These are phyloP conservation scores for Cyrtodaria siliqua DNA, from an alignment of 2,888 invertebrate genomes.

Conservation along the genomic window DNA sequence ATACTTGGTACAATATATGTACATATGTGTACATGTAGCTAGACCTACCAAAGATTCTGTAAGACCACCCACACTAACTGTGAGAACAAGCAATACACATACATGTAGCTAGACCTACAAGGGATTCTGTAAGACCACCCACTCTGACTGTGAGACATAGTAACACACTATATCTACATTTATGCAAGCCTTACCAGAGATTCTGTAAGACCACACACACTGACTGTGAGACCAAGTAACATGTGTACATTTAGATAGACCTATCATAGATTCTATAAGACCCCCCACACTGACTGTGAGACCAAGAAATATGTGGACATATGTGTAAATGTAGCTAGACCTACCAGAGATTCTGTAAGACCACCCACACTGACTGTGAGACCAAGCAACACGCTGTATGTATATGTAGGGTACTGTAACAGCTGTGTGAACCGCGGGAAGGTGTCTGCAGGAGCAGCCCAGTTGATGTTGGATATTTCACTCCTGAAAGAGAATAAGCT, in stretches of 20 bases:
- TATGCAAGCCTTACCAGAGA: slow-evolving; percentile 90
- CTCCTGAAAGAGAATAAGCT: too few relatives aligned
- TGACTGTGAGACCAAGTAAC: slow-evolving; percentile 93
- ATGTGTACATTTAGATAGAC: slow-evolving; percentile 92
- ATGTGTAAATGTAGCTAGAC: too few relatives aligned
- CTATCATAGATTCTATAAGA: slow-evolving; percentile 95
- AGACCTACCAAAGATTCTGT: slow-evolving; percentile 94
- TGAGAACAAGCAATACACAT: too few relatives aligned
- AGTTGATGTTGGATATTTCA: slow-evolving; percentile 87
- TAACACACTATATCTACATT: slow-evolving; percentile 91
- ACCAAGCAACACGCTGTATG: slow-evolving; percentile 92
- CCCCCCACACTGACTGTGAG: slow-evolving; percentile 96
- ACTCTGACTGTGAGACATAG: slow-evolving; percentile 95
- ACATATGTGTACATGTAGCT: too few relatives aligned
- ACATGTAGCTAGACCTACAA: slow-evolving; percentile 90
- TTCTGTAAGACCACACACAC: slow-evolving; percentile 96
- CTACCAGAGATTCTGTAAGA: slow-evolving; percentile 95
- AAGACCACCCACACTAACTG: slow-evolving; percentile 95
- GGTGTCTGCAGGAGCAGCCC: slow-evolving; percentile 89
- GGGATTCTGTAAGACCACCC: slow-evolving; percentile 96
- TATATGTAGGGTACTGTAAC: slow-evolving; percentile 90
- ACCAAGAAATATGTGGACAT: too few relatives aligned
- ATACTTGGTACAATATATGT: too few relatives aligned
- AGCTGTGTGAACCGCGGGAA: slow-evolving; percentile 95
- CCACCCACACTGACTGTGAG: slow-evolving; percentile 96